phyloP scores from a whole-genome alignment of 2,113 vertebrate genomes.

The Cinclus cinclus region DNA sequence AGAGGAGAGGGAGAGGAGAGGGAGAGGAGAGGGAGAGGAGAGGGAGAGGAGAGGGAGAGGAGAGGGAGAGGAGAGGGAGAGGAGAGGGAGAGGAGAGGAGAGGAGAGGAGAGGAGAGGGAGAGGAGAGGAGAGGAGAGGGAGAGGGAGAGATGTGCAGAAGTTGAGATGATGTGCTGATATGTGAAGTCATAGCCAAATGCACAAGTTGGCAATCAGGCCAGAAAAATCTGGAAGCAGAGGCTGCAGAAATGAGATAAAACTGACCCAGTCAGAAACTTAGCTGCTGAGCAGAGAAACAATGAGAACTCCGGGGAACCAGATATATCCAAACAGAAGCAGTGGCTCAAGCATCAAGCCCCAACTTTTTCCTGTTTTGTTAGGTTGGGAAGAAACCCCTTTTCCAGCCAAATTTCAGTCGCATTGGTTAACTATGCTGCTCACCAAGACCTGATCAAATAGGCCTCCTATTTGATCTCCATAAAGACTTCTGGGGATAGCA shows the following conservation, averaged over 20 bases:
- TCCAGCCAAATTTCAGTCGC: neutral
- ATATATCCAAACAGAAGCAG: neutral
- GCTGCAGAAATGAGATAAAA: neutral
- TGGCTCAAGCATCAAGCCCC: rapidly evolving
- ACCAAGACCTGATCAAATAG: neutral
- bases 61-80: neutral
- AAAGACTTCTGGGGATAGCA: neutral
- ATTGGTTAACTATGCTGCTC: neutral
- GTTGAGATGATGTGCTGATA: rapidly evolving
- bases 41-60: neutral
- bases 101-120: neutral
- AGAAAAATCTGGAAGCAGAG: neutral
- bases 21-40: neutral
- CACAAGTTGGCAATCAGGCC: neutral
- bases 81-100: neutral
- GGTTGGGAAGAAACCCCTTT: rapidly evolving
- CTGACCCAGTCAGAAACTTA: neutral
- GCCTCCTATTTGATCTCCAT: neutral
- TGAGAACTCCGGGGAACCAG: neutral
- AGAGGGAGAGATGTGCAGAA: neutral
- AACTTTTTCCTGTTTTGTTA: neutral
- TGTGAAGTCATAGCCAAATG: neutral
- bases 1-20: neutral
- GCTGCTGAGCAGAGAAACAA: neutral
- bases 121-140: neutral